Conservation (phyloP, 2,888 invertebrate species). For the Brachyopa scutellaris region DNA sequence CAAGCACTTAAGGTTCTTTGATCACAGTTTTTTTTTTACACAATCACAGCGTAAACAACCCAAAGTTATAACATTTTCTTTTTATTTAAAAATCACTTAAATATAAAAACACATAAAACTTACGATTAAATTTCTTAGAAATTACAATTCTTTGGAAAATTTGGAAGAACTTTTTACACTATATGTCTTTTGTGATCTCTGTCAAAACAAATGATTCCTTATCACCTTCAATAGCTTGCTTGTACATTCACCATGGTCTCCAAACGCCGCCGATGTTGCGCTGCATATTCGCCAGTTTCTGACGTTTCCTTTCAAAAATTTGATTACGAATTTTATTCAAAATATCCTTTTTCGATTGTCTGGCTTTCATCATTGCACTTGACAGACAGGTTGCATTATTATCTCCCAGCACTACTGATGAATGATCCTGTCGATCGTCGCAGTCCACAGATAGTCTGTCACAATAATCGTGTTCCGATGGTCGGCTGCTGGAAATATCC, state of each 20-base stretch:
- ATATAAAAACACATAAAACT: background rate
- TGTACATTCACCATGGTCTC: slow-evolving; percentile 79
- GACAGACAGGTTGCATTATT: background rate
- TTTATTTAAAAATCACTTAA: slow-evolving; percentile 24
- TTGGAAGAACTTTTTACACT: slow-evolving; percentile 63
- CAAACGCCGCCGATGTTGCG: slow-evolving; percentile 77
- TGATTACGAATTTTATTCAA: slow-evolving; percentile 79
- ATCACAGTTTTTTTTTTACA: no score
- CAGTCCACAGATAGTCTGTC: slow-evolving; percentile 30
- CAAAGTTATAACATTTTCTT: no score
- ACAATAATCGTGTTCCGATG: slow-evolving; percentile 31
- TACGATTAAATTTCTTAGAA: slow-evolving; percentile 59
- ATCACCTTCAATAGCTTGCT: no score
- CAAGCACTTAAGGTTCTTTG: no score
- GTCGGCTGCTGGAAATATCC: slow-evolving; percentile 48
- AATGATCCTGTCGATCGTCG: slow-evolving; percentile 25
- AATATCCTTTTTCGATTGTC: slow-evolving; percentile 77
- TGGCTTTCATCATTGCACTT: slow-evolving; percentile 8
- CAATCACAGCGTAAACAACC: no score
- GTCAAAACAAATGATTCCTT: background rate
- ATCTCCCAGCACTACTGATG: slow-evolving; percentile 3
- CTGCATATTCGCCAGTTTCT: slow-evolving; percentile 75
- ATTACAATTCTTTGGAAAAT: slow-evolving; percentile 67
- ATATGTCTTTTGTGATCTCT: slow-evolving; percentile 45
- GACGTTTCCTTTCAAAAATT: slow-evolving; percentile 79